Conservation (phyloP, 1,140 invertebrate genomes). For the Nasonia longicornis region DNA sequence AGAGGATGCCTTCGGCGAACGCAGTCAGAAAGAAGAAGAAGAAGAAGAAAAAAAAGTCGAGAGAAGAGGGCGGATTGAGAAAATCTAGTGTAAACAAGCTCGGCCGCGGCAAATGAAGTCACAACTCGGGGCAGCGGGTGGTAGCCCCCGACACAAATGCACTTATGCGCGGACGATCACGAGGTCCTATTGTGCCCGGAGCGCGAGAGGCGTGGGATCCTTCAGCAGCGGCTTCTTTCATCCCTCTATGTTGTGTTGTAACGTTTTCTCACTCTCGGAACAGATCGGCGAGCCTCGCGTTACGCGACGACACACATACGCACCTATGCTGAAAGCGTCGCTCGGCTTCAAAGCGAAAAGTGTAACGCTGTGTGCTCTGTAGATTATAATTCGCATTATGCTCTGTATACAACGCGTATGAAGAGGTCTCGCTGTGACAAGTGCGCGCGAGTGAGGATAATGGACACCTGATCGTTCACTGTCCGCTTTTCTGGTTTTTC, state of each 20-base stretch:
- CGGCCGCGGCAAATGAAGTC: slow-evolving; percentile 60
- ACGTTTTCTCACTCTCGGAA: slow-evolving; percentile 38
- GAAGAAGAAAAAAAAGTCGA: slow-evolving; percentile 36
- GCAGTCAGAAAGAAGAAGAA: slow-evolving; percentile 7
- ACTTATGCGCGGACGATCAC: slow-evolving; percentile 50
- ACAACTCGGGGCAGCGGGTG: slow-evolving; percentile 60
- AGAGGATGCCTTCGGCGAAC: slow-evolving; percentile 16
- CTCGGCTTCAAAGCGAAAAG: neutral
- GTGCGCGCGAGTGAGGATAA: neutral
- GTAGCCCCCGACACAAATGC: slow-evolving; percentile 32
- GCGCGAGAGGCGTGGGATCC: slow-evolving; percentile 58
- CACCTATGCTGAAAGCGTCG: neutral
- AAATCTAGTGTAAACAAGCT: slow-evolving; percentile 45
- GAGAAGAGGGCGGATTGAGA: slow-evolving; percentile 28
- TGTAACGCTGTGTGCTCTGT: neutral
- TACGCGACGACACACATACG: neutral
- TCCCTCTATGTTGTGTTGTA: slow-evolving; percentile 44
- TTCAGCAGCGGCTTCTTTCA: slow-evolving; percentile 59
- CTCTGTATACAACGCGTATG: neutral
- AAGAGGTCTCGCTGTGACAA: neutral
- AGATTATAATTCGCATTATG: neutral
- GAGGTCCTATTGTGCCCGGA: slow-evolving; percentile 51
- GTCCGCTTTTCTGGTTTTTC: slow-evolving; percentile 12
- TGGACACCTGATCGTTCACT: slow-evolving; percentile 24
- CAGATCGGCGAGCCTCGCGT: neutral